Evolutionary conservation across 2,888 invertebrate genomes (phyloP), one percentile per base, ranked within the genome.

Genomic region (Dicyrtomina minuta): DNA sequence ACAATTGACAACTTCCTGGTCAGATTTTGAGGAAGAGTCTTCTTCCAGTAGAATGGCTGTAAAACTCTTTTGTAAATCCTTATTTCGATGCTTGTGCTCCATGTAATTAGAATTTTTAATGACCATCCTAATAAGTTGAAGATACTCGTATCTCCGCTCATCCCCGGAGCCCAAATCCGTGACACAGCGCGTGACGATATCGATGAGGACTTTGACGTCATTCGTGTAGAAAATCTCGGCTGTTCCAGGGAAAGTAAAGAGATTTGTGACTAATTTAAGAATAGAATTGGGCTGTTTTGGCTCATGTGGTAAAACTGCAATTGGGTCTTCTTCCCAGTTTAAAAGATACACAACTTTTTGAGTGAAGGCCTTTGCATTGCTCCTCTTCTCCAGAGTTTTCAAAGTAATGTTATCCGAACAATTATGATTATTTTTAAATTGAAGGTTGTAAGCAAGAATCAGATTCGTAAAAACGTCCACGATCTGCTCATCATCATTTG

Each of bases 191-290:
- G 94, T 89, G 66, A 96, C 88, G 80, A 97, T 96, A 81, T 96
- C 97, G 73, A 96, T 90, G 70, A 96, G 86, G 53, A 96, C 96
- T 83, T 92, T 93, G 51, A 92, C 89, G 81, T 97, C 97, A 80
- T 96, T 97, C 0, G 95, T 93, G 82, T 97, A 97, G 83, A 96
- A 93, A 74, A 96, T 86, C 76, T 88, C 87, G 0, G 96, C 91
- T 0, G 95, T 93, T 74, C 87, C 86, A 75, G 87, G 86, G 77
- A 87, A 87, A 73, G 88, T 88, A 82, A 95, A 95, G 75, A 96
- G 83, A 82, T 97, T 96, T 55, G 88, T 88, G 77, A 93, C 89
- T 78, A 97, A 86, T 83, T 96, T 96, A 59, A 95, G 84, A 10
- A 96, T 89, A 0, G 96, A 90, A 84, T 96, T 92, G 64, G 89